phyloP scores from a whole-genome alignment of 2,888 invertebrate genomes.

The Volucella zonaria region DNA sequence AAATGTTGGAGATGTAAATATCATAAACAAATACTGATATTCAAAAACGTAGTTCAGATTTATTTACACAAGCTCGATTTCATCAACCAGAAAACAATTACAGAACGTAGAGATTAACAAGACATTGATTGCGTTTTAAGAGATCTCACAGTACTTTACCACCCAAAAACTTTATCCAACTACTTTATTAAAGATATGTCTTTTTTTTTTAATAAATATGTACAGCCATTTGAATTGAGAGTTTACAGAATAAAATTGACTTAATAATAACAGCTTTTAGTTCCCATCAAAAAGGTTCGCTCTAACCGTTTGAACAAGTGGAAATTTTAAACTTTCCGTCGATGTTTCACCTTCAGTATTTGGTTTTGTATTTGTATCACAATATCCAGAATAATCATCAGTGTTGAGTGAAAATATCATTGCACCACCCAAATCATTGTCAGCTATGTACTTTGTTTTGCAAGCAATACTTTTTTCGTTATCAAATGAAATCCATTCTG shows the following conservation, averaged over 20 bases:
- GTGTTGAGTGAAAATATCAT: conserved; percentile 93
- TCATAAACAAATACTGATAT: too few species aligned
- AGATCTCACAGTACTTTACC: too few species aligned
- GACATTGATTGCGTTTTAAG: too few species aligned
- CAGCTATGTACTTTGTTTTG: conserved; percentile 87
- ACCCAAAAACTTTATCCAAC: too few species aligned
- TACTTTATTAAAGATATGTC: conserved; percentile 25
- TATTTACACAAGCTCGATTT: too few species aligned
- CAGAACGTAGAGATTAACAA: too few species aligned
- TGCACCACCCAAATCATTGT: conserved; percentile 88
- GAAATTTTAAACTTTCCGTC: conserved; percentile 48
- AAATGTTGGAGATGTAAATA: too few species aligned
- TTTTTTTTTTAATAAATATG: conserved; percentile 24
- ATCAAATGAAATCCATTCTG: conserved; percentile 94
- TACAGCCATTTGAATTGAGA: conserved; percentile 41
- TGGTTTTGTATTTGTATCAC: conserved; percentile 78
- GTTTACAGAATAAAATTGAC: conserved; percentile 1
- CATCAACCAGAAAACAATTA: too few species aligned
- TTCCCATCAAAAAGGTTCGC: conserved; percentile 28
- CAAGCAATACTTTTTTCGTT: conserved; percentile 87
- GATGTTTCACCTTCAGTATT: conserved; percentile 6
- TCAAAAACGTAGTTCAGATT: too few species aligned
- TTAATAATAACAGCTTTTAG: conserved; percentile 10
- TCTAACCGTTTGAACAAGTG: conserved; percentile 57
- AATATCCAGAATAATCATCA: conserved; percentile 87